Base-by-base conservation (phyloP, 2,113 vertebrate species). In the Bungarus multicinctus region DNA sequence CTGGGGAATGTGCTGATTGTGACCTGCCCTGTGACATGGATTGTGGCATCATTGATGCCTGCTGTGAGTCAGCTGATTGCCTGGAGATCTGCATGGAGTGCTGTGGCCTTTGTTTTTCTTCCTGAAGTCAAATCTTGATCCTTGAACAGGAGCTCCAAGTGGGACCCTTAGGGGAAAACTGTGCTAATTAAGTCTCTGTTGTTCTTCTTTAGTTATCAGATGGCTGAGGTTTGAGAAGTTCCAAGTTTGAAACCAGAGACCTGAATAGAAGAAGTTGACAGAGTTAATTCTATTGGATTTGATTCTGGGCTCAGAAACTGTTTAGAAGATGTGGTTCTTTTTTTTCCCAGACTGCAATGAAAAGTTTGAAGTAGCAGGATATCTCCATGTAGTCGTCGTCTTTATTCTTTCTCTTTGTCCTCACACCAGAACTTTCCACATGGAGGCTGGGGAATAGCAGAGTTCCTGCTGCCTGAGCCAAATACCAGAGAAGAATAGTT, bases 21-120 rank as follows among this genome's bases (percentile, higher is more conserved):
- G 99, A 99, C 96, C 98, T 99, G 96, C 99, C 99, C 94, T 99
- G 99, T 88, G 99, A 99, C 98, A 99, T 99, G 98, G 99, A 99
- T 98, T 99, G 99, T 89, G 99, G 99, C 97, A 99, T 99, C 97
- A 98, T 99, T 58, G 99, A 99, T 64, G 99, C 99, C 94, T 99
- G 99, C 98, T 99, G 99, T 90, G 99, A 99, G 98, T 99, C 99
- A 0, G 99, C 99, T 1, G 99, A 99, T 98, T 99, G 99, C 97
- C 98, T 99, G 95, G 99, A 99, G 98, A 99, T 99, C 97, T 99
- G 99, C 97, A 99, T 99, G 99, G 99, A 99, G 98, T 99, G 99
- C 97, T 99, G 99, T 4, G 99, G 99, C 88, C 98, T 99, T 93
- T 99, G 99, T 97, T 99, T 99, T 97, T 99, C 99, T 95, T 99